A percentile compares a stretch with the other conserved stretches of the same genome.
These are phyloP conservation scores for Trichomalopsis sarcophagae DNA, from an alignment of 1,140 invertebrate species.

Conservation along the genomic window DNA sequence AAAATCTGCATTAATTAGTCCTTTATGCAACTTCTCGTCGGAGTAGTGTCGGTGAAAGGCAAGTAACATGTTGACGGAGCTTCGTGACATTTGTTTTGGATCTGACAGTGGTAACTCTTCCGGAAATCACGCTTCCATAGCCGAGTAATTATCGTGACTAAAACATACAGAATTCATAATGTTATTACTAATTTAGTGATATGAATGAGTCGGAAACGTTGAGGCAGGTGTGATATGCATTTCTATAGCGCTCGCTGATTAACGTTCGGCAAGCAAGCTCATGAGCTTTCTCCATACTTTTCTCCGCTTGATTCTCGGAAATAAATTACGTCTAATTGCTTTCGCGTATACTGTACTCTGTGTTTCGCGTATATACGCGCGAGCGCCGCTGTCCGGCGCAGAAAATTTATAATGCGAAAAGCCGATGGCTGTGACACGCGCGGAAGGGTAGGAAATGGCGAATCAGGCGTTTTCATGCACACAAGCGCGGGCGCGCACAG, in stretches of 20 bases:
- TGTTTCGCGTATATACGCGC: conserved; percentile 33
- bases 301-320: neutral
- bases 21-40: too few species aligned
- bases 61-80: too few species aligned
- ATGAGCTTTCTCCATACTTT: neutral
- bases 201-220: neutral
- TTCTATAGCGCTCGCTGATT: too few species aligned
- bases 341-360: neutral
- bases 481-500: neutral
- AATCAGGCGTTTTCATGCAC: neutral
- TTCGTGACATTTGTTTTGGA: too few species aligned
- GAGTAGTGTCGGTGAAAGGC: too few species aligned
- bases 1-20: too few species aligned
- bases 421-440: conserved; percentile 46
- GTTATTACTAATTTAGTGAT: too few species aligned
- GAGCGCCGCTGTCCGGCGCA: conserved; percentile 60
- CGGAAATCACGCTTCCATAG: too few species aligned
- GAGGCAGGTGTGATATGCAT: neutral
- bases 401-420: conserved; percentile 68
- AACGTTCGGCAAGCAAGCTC: too few species aligned
- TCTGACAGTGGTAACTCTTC: too few species aligned
- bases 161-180: too few species aligned
- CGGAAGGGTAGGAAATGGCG: conserved; percentile 4
- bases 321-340: conserved; percentile 1
- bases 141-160: too few species aligned